Evolutionary conservation across 2,113 vertebrate genomes (phyloP).

Genomic region (Cochlearius cochlearius): DNA sequence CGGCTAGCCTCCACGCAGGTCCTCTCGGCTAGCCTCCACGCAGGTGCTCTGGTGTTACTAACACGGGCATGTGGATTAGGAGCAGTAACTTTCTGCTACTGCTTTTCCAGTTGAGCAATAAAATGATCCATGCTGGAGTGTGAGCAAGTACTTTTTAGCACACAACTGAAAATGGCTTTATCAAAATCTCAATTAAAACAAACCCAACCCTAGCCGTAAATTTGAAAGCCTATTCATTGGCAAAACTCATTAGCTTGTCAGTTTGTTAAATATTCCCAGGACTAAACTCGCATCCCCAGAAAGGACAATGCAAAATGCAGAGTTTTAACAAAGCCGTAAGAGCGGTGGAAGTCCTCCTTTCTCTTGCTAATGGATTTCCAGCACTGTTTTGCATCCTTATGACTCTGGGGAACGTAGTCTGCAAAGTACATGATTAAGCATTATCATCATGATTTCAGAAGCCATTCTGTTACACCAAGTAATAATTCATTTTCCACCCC

Average conservation of each 20-base stretch:
- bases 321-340: background rate
- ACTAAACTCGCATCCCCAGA: background rate
- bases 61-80: background rate
- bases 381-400: constrained; percentile 29
- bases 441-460: constrained; percentile 27
- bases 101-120: background rate
- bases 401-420: constrained; percentile 30
- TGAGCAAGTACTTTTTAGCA: background rate
- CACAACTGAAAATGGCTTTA: background rate
- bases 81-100: background rate
- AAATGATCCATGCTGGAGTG: background rate
- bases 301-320: background rate
- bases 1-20: too few relatives aligned
- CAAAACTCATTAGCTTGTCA: background rate
- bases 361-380: constrained; percentile 17
- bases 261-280: constrained; percentile 16
- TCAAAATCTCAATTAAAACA: constrained; percentile 12
- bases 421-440: constrained; percentile 4
- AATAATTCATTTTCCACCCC: constrained; percentile 19
- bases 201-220: background rate
- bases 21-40: background rate
- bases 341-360: background rate
- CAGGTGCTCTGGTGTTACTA: background rate
- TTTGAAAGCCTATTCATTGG: background rate
- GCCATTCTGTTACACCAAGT: background rate